Evolutionary conservation across 2,113 vertebrate species (phyloP).

Genomic region (Epinephelus moara): DNA sequence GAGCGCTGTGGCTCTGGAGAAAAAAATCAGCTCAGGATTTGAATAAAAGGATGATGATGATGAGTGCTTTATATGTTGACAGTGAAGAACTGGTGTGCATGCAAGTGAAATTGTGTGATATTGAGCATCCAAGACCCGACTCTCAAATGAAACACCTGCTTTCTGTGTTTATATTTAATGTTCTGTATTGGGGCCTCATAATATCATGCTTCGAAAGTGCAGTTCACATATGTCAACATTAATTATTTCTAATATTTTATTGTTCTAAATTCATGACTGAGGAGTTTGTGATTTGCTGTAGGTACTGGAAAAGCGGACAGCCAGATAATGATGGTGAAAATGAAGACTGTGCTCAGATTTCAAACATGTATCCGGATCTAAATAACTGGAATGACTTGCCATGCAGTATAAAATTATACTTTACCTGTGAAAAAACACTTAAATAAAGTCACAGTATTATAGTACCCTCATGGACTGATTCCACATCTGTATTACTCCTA

Average conservation of each 20-base stretch:
- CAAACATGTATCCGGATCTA: rapidly evolving
- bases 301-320: rapidly evolving
- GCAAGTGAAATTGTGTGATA: background rate
- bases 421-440: constrained; percentile 8
- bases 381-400: rapidly evolving
- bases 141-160: background rate
- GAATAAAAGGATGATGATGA: no score
- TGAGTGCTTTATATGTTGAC: background rate
- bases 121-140: background rate
- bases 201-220: background rate
- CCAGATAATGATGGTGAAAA: background rate
- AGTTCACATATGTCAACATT: background rate
- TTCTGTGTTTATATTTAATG: background rate
- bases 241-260: background rate
- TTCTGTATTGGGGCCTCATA: background rate
- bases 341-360: background rate
- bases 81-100: background rate
- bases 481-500: background rate
- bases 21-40: no score
- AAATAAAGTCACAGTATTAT: background rate
- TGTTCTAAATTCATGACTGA: background rate
- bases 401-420: rapidly evolving
- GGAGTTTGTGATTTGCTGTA: background rate
- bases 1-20: no score
- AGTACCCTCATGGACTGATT: background rate